These are phyloP conservation scores for Propithecus perrieri DNA, from an alignment of 2,797 vertebrate species.

Conservation along the genomic window DNA sequence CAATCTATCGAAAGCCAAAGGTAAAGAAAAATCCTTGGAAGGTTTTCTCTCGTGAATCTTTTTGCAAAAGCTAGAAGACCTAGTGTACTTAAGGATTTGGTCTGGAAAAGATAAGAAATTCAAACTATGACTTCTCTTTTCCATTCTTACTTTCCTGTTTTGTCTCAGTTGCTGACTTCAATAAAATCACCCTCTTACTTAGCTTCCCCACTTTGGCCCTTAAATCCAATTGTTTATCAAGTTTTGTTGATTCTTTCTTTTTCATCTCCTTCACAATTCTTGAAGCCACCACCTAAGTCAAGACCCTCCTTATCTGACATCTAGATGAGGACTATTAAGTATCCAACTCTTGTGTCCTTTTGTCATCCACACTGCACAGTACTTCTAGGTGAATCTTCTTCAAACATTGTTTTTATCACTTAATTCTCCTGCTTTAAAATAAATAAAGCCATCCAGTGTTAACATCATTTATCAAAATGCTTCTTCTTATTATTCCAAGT, in stretches of 20 bases:
- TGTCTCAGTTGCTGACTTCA: not conserved
- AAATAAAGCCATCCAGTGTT: not conserved
- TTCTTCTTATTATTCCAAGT: conserved; percentile 15
- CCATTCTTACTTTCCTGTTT: not conserved
- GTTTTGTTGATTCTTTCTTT: not conserved
- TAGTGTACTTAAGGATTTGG: not conserved
- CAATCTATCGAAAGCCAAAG: conserved; percentile 29
- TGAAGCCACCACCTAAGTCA: not conserved
- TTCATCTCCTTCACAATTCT: not conserved
- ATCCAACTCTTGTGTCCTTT: not conserved
- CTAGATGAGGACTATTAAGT: not conserved
- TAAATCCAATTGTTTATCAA: not conserved
- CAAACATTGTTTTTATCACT: not conserved
- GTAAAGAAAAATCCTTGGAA: conserved; percentile 17
- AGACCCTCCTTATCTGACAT: not conserved
- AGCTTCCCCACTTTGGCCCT: not conserved
- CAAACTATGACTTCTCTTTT: not conserved
- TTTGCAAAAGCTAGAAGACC: not conserved
- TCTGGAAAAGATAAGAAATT: not conserved
- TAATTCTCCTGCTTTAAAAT: conserved; percentile 10
- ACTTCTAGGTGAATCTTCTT: not conserved
- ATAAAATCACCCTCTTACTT: not conserved
- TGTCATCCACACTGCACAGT: not conserved
- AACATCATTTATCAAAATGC: not conserved
- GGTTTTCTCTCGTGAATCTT: not conserved